These are phyloP conservation scores for Monochamus alternatus DNA, from an alignment of 2,888 invertebrate species.

Conservation along the genomic window DNA sequence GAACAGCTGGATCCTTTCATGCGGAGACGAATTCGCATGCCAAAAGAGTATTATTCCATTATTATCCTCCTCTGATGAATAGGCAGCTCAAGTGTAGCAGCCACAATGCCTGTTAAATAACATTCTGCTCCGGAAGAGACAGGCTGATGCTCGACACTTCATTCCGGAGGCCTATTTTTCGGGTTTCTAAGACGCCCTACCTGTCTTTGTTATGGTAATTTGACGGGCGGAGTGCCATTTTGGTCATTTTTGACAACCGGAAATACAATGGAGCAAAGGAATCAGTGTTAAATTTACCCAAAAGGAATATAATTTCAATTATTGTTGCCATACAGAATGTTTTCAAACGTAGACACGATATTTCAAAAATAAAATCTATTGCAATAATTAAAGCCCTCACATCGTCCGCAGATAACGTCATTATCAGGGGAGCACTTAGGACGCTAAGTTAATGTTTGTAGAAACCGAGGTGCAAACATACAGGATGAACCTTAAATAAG, in stretches of 20 bases:
- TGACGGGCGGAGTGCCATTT: neutral
- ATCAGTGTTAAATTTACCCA: neutral
- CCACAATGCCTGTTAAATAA: slow-evolving; percentile 24
- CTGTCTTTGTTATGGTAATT: slow-evolving; percentile 19
- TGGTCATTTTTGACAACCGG: neutral
- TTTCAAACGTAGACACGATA: too few relatives aligned
- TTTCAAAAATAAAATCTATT: too few relatives aligned
- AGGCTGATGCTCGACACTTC: slow-evolving; percentile 8
- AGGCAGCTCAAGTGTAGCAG: slow-evolving; percentile 17
- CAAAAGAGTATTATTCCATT: slow-evolving; percentile 24
- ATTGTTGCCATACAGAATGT: too few relatives aligned
- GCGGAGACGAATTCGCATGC: slow-evolving; percentile 32
- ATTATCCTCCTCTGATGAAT: slow-evolving; percentile 21
- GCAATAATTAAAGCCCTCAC: too few relatives aligned
- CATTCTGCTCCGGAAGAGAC: slow-evolving; percentile 12
- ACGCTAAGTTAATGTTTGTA: too few relatives aligned
- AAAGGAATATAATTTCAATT: too few relatives aligned
- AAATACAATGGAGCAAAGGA: neutral
- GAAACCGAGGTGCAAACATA: too few relatives aligned
- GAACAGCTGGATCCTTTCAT: slow-evolving; percentile 39
- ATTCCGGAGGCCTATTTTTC: slow-evolving; percentile 5
- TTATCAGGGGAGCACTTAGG: too few relatives aligned
- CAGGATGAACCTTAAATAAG: too few relatives aligned
- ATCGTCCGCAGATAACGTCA: too few relatives aligned
- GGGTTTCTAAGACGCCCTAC: neutral